A percentile compares a stretch with the other conserved stretches of the same genome.
Evolutionary conservation across 2,113 vertebrate species (phyloP).

Genomic region (Microcebus griseorufus): DNA sequence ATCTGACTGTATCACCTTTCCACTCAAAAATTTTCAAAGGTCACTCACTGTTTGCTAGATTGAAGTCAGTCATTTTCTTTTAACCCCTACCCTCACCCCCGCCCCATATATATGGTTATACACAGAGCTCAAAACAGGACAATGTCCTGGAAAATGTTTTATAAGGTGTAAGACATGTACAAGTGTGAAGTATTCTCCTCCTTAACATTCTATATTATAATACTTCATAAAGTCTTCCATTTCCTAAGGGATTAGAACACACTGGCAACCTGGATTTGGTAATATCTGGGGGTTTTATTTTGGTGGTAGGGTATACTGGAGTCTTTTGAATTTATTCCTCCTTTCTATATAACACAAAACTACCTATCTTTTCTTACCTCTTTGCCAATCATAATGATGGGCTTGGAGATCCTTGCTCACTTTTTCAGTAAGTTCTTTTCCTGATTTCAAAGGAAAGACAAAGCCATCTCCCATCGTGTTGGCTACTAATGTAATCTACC

Average conservation of each 20-base stretch:
- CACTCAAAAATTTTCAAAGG: constrained; percentile 11
- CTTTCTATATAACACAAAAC: background rate
- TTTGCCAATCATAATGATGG: background rate
- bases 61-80: background rate
- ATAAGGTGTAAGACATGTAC: background rate
- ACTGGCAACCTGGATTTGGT: background rate
- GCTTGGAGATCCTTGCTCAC: background rate
- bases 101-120: background rate
- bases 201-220: background rate
- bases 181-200: background rate
- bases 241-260: background rate
- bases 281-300: background rate
- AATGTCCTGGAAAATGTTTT: background rate
- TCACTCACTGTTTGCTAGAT: background rate
- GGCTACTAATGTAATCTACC: background rate
- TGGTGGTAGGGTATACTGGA: background rate
- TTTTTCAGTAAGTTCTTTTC: background rate
- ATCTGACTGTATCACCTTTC: background rate
- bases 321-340: background rate
- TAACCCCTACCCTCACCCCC: too few species aligned
- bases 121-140: background rate
- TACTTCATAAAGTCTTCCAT: background rate
- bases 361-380: background rate
- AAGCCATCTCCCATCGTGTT: background rate
- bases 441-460: background rate